Evolutionary conservation across 2,888 invertebrate genomes (phyloP), one percentile per base, ranked within the genome.

Genomic region (Crematogaster levior): DNA sequence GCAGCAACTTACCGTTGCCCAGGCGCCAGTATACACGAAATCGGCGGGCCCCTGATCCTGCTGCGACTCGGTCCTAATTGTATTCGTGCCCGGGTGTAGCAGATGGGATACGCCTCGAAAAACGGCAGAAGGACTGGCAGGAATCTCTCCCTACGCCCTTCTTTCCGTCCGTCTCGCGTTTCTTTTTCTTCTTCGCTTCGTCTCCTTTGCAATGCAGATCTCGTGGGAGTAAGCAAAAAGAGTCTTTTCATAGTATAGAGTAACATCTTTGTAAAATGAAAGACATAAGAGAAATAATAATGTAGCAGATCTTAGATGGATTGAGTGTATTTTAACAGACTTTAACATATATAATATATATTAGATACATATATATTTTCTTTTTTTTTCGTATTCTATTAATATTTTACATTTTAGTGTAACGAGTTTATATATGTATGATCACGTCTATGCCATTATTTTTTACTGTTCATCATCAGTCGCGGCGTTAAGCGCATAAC

Each of bases 51-150:
- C 80, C 81, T 84, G 90, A 82, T 86, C 85, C 87, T 80, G 85
- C 84, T 84, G 84, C 89, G 85, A 85, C 89, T 88, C 83, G 87
- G 84, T 89, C 89, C 92, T 92, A 92, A 92, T 92, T 92, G 90
- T 93, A 92, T 92, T 92, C 93, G 91, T 91, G 93, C 93, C 93
- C 88, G 88, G 92, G 91, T 91, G 88, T 88, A 90, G 86, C 85
- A 88, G 90, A 90, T 88, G 87, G 89, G 90, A 90, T 89, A 86
- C 87, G 89, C 90, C 89, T 90, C 85, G 88, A 88, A 90, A 85
- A 90, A 87, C 90, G 85, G 87, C 86, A 87, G 89, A 91, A 89
- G 90, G 84, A 89, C 87, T 87, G 87, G 82, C 90, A 86, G 83
- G 86, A 86, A 90, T 90, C 85, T 86, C 80, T 81, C 88, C 79